phyloP scores from a whole-genome alignment of 2,888 invertebrate genomes.

The Mellilla xanthometata region DNA sequence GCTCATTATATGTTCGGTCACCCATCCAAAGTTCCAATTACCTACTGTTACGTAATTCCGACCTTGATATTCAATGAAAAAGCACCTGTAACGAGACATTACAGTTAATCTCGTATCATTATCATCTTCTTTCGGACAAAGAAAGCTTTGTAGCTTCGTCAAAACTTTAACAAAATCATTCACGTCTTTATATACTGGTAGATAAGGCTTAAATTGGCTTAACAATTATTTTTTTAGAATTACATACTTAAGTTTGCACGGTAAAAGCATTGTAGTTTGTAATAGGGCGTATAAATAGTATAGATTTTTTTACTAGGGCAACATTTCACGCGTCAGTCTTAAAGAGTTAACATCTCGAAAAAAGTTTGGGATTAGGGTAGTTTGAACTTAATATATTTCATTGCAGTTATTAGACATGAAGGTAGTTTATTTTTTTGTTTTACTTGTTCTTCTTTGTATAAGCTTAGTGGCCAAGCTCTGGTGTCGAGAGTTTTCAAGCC shows the following conservation, averaged over 20 bases:
- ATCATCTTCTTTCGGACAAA: slow-evolving; percentile 6
- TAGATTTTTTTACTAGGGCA: neutral
- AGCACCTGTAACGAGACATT: slow-evolving; percentile 2
- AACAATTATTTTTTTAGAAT: neutral
- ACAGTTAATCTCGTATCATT: slow-evolving; percentile 6
- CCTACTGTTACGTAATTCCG: too few relatives aligned
- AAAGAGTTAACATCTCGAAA: neutral
- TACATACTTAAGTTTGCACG: neutral
- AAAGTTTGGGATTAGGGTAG: too few relatives aligned
- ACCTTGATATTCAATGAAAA: neutral
- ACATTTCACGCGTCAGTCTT: neutral
- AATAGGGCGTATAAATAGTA: neutral
- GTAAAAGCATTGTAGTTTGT: neutral
- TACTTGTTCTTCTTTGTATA: too few relatives aligned
- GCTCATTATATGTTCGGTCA: too few relatives aligned
- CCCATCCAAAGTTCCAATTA: too few relatives aligned
- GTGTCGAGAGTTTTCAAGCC: too few relatives aligned
- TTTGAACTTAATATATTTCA: too few relatives aligned
- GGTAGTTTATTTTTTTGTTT: too few relatives aligned
- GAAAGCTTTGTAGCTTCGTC: too few relatives aligned
- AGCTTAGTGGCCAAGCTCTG: too few relatives aligned
- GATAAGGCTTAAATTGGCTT: neutral
- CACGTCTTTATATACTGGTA: neutral
- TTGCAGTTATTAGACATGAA: too few relatives aligned
- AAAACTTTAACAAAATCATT: too few relatives aligned